A percentile compares a stretch with the other conserved stretches of the same genome.
Evolutionary conservation across 92 coral and sea anemone species (phyloP).

Genomic region (Actinernus sp.): DNA sequence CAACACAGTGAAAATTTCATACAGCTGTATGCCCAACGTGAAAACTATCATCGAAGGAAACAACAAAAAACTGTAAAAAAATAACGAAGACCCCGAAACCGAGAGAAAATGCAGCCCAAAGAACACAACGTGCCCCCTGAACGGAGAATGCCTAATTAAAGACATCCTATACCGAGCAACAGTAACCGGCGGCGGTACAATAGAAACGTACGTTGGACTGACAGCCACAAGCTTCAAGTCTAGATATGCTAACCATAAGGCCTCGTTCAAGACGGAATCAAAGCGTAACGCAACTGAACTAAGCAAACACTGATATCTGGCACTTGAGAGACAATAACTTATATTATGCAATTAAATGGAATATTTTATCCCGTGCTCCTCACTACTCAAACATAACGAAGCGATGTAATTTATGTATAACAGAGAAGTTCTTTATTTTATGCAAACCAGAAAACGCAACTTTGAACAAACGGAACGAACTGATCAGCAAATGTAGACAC

Average conservation of each 20-base stretch:
- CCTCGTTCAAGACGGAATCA: conserved; percentile 10
- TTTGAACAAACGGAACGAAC: too few species aligned
- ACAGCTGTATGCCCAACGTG: neutral
- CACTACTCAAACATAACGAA: conserved; percentile 17
- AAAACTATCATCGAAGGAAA: neutral
- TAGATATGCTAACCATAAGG: conserved; percentile 17
- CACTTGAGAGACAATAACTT: neutral
- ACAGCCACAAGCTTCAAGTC: conserved; percentile 31
- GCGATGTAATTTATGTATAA: conserved; percentile 11
- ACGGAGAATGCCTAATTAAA: conserved; percentile 11
- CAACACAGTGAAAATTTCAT: neutral
- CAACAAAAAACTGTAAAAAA: neutral
- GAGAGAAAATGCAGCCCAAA: neutral
- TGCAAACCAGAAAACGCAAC: neutral
- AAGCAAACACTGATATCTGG: too few species aligned
- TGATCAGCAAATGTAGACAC: too few species aligned
- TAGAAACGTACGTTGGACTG: conserved; percentile 30
- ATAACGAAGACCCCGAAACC: neutral
- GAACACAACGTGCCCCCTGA: conserved; percentile 12
- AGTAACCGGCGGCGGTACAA: conserved; percentile 2
- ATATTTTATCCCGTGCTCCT: neutral
- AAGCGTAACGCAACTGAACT: conserved; percentile 17
- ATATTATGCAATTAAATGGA: conserved; percentile 15
- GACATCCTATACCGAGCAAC: conserved; percentile 35
- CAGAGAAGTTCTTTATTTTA: neutral